A percentile compares a stretch with the other conserved stretches of the same genome.
These are phyloP conservation scores for Adelognathus sp. DNA, from an alignment of 2,888 invertebrate genomes.

Conservation along the genomic window DNA sequence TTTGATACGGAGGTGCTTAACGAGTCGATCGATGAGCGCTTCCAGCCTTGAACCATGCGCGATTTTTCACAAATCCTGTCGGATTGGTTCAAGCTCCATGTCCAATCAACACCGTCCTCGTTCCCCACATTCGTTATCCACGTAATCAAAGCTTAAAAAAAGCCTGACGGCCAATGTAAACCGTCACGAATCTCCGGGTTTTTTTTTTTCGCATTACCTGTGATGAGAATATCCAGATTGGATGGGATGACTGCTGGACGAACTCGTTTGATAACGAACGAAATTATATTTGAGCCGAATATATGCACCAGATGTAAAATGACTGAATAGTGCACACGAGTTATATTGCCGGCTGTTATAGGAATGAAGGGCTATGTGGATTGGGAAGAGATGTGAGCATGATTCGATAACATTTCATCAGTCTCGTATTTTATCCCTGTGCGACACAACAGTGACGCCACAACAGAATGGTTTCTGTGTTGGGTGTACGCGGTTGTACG, in stretches of 20 bases:
- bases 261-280: background rate
- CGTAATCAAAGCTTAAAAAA: background rate
- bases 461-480: background rate
- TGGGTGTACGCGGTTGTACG: background rate
- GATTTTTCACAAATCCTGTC: background rate
- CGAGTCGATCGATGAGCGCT: conserved; percentile 11
- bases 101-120: background rate
- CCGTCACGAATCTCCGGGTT: background rate
- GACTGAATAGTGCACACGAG: background rate
- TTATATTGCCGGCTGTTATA: background rate
- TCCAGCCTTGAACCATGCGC: too few relatives aligned
- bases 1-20: background rate
- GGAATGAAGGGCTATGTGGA: background rate
- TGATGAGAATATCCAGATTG: too few relatives aligned
- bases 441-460: background rate
- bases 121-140: background rate
- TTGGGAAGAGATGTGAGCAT: background rate
- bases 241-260: background rate
- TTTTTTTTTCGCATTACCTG: background rate
- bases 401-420: background rate
- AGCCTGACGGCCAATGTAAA: background rate
- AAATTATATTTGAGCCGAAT: background rate
- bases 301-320: background rate
- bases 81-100: background rate
- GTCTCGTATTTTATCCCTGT: background rate